Base-by-base conservation (phyloP, 1,140 invertebrate species). In the Eriosoma lanigerum region DNA sequence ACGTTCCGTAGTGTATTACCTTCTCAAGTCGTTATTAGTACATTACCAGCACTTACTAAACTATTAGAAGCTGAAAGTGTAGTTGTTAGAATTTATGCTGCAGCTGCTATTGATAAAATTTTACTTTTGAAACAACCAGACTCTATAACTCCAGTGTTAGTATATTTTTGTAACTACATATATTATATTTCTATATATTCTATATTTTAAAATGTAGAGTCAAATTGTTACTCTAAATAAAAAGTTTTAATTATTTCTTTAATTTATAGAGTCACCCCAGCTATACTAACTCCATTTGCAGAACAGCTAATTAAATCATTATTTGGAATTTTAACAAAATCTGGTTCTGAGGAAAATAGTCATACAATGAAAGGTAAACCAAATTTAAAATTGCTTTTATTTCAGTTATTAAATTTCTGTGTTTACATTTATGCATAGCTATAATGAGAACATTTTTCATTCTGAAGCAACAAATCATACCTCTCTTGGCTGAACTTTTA, bases 21-120 rank as follows among this genome's bases (percentile, higher is more conserved):
- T 0, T 89, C 88, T 50, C 92, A 96, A 82, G 87, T 93, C 38
- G 86, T 97, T 4, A 84, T 95, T 56, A 88, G 89, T 8, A 89
- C 90, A 66, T 85, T 98, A 54, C 94, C 96, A 0, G 87, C 92
- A 81, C 85, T 98, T 80, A 88, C 90, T n/a, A 87, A 89, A 52
- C 92, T 93, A 84, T 88, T 97, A 68, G 85, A 90, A 32, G 89
- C 89, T 1, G 89, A 92, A n/a, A 90, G 91, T 85, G 89, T 90
- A 46, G 97, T 99, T 9, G 94, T 98, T 13, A 95, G 98, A 83
- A 96, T 94, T 66, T 99, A 99, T 86, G 94, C 96, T 12, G 96
- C 96, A 46, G 94, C 93, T 86, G 90, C 92, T 1, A 89, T 98
- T 66, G 97, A 99, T 84, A 96, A 95, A 84, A 89, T 98, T 81